A percentile compares a stretch with the other conserved stretches of the same genome.
Evolutionary conservation across 1,140 invertebrate species (phyloP).

Genomic region (Nasonia longicornis): DNA sequence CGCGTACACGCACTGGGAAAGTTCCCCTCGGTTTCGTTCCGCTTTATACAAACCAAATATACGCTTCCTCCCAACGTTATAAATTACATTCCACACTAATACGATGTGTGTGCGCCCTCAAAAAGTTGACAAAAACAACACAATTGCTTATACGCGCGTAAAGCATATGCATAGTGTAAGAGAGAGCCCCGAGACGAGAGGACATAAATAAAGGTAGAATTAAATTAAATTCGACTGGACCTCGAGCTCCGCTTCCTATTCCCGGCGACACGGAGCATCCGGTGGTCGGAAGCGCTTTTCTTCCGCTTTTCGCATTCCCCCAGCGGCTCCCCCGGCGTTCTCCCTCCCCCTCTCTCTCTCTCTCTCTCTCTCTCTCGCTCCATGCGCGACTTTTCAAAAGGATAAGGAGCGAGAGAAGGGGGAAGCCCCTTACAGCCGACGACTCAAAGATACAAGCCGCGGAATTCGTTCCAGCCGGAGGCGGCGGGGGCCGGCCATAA

Average conservation of each 20-base stretch:
- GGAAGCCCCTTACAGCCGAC: constrained; percentile 45
- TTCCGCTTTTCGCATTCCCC: constrained; percentile 7
- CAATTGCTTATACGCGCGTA: no score
- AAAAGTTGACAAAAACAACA: no score
- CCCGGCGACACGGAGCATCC: background rate
- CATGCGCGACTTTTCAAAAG: constrained; percentile 21
- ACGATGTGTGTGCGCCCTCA: no score
- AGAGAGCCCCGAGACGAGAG: background rate
- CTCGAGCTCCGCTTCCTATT: background rate
- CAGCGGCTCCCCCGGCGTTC: background rate
- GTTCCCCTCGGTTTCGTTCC: no score
- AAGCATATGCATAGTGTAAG: background rate
- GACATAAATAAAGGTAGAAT: background rate
- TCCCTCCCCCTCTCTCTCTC: no score
- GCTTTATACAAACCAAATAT: no score
- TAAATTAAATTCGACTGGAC: background rate
- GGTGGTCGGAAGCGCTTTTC: constrained; percentile 29
- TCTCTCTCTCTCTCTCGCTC: no score
- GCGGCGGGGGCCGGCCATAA: background rate
- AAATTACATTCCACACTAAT: no score
- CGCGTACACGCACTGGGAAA: no score
- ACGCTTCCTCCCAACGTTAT: no score
- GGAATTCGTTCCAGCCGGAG: background rate
- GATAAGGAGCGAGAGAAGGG: background rate
- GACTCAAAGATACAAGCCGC: constrained; percentile 42